Conservation (phyloP, 2,888 invertebrate genomes). For the Selenia dentaria region DNA sequence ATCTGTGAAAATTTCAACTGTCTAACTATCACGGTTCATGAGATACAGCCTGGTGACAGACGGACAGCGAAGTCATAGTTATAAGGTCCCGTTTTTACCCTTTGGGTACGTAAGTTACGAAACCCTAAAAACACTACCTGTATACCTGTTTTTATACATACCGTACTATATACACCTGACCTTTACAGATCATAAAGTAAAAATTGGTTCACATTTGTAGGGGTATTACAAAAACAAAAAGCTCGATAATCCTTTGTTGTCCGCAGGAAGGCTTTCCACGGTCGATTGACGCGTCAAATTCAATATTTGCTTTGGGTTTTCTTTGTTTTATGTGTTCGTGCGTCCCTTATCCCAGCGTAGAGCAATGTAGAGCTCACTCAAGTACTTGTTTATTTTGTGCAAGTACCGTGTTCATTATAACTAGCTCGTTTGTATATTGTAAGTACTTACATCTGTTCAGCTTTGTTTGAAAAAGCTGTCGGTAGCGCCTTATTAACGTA, state of each 20-base stretch:
- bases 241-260: slow-evolving; percentile 27
- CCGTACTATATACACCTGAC: too few relatives aligned
- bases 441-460: slow-evolving; percentile 2
- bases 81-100: too few relatives aligned
- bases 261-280: slow-evolving; percentile 24
- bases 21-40: too few relatives aligned
- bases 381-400: neutral
- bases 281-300: slow-evolving; percentile 30
- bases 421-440: slow-evolving; percentile 15
- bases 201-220: slow-evolving; percentile 9
- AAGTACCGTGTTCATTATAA: slow-evolving; percentile 14
- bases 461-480: slow-evolving; percentile 8
- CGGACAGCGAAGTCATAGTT: too few relatives aligned
- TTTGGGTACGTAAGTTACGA: too few relatives aligned
- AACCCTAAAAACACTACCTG: too few relatives aligned
- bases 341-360: slow-evolving; percentile 8
- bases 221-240: slow-evolving; percentile 12
- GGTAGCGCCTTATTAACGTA: too few relatives aligned
- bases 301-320: slow-evolving; percentile 29
- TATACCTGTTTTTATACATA: too few relatives aligned
- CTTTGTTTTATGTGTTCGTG: slow-evolving; percentile 19
- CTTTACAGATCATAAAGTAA: too few relatives aligned
- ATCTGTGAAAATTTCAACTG: too few relatives aligned
- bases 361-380: slow-evolving; percentile 2
- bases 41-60: too few relatives aligned